Evolutionary conservation across 2,797 vertebrate species (phyloP).

Genomic region (Oreortyx pictus): DNA sequence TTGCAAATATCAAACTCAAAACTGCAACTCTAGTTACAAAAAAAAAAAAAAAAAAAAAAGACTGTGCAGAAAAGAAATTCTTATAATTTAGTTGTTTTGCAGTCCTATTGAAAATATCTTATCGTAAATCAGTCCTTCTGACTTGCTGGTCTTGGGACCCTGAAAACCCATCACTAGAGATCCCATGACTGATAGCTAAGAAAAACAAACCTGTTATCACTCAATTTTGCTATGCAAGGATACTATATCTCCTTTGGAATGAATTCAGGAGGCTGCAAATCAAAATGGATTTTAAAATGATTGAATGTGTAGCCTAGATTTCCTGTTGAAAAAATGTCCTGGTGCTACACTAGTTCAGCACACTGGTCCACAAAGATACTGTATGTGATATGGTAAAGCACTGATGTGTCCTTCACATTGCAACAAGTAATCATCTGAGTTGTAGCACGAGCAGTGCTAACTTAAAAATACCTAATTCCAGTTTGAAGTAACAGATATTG

Average conservation of each 20-base stretch:
- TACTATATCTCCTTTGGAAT: neutral
- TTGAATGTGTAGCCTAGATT: neutral
- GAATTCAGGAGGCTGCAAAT: neutral
- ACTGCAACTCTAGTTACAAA: neutral
- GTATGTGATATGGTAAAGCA: neutral
- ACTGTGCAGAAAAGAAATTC: neutral
- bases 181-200: neutral
- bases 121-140: neutral
- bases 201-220: neutral
- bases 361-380: neutral
- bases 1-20: neutral
- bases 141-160: neutral
- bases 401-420: neutral
- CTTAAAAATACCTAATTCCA: neutral
- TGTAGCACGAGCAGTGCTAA: neutral
- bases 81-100: neutral
- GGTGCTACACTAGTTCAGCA: neutral
- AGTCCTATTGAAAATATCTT: neutral
- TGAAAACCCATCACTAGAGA: neutral
- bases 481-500: neutral
- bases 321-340: neutral
- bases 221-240: neutral
- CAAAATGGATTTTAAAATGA: accelerated
- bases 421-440: neutral
- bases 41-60: neutral